phyloP scores from a whole-genome alignment of 2,113 vertebrate species.

The Pitta sordida region DNA sequence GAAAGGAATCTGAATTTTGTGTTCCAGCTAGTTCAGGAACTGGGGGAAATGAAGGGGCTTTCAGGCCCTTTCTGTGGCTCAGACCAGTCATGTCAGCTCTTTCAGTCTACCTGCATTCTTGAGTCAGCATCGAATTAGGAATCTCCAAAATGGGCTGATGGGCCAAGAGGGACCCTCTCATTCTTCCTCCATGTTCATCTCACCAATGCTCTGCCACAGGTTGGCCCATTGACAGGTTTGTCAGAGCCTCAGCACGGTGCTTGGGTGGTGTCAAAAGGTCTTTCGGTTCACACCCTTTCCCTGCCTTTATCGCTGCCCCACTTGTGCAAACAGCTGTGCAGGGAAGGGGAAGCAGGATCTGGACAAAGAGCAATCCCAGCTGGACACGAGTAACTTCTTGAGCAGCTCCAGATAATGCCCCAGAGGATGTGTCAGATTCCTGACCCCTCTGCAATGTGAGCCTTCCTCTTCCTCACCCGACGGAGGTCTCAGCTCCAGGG shows the following conservation, averaged over 20 bases:
- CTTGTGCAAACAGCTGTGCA: neutral
- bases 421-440: accelerated
- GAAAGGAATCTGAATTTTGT: neutral
- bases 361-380: accelerated
- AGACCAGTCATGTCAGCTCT: neutral
- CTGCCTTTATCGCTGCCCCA: neutral
- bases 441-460: neutral
- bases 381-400: neutral
- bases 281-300: neutral
- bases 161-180: neutral
- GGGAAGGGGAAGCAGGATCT: neutral
- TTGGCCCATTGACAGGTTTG: neutral
- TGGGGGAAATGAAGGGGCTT: neutral
- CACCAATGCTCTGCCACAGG: neutral
- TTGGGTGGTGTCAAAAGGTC: neutral
- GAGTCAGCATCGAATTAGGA: neutral
- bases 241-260: neutral
- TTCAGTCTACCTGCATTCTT: accelerated
- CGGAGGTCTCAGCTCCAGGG: neutral
- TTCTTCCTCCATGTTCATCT: accelerated
- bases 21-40: neutral
- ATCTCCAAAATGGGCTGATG: neutral
- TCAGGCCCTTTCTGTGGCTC: neutral
- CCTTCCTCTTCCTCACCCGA: neutral
- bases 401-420: neutral